These are phyloP conservation scores for Athalia circularis DNA, from an alignment of 2,888 invertebrate species.

Conservation along the genomic window DNA sequence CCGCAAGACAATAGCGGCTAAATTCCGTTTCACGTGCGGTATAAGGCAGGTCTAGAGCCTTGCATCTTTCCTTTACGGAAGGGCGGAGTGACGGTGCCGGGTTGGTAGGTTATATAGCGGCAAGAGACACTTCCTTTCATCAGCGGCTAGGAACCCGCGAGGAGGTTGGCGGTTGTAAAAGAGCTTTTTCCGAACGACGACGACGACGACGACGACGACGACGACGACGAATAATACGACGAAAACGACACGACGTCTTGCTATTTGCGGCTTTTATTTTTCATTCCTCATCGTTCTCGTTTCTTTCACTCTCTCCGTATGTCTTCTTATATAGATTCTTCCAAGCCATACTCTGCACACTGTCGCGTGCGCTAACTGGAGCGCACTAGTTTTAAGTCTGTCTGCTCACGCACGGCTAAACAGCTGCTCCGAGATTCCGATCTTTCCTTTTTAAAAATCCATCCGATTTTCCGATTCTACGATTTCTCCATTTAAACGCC, in stretches of 20 bases:
- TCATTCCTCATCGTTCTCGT: not conserved
- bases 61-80: constrained; percentile 67
- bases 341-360: not conserved
- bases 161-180: constrained; percentile 16
- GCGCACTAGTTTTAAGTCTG: constrained; percentile 22
- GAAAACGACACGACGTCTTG: not conserved
- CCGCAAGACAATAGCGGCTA: constrained; percentile 69
- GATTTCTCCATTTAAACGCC: not conserved
- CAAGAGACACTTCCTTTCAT: constrained; percentile 69
- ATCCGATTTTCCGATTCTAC: not conserved
- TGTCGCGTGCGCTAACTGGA: constrained; percentile 32
- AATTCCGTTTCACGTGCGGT: constrained; percentile 58
- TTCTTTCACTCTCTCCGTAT: not conserved
- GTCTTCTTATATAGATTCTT: not conserved
- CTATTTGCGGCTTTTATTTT: constrained; percentile 18
- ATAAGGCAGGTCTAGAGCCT: constrained; percentile 48
- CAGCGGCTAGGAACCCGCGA: constrained; percentile 35
- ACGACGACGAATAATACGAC: not conserved
- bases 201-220: constrained; percentile 1
- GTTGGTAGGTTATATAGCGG: constrained; percentile 47
- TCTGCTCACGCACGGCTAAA: constrained; percentile 10
- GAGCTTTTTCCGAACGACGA: constrained; percentile 15
- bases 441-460: not conserved
- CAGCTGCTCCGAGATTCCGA: not conserved
- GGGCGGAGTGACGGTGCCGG: constrained; percentile 63